These are phyloP conservation scores for Callorhinus ursinus DNA, from an alignment of 2,113 vertebrate genomes.

Conservation along the genomic window DNA sequence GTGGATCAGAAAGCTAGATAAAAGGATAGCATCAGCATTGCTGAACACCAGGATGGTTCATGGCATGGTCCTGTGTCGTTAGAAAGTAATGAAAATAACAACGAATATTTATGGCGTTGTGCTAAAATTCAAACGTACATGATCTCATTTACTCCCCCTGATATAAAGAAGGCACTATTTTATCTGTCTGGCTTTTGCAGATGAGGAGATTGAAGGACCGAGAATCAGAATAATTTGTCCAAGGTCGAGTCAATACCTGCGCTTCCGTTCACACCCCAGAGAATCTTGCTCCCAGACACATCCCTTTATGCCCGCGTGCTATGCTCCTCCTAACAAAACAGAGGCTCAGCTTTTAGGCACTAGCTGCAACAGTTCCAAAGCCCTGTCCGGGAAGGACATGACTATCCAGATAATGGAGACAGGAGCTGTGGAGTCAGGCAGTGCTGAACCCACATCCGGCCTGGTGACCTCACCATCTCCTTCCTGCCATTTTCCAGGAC, in stretches of 20 bases:
- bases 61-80: not conserved
- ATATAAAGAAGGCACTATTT: not conserved
- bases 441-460: not conserved
- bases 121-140: not conserved
- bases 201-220: not conserved
- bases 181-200: not conserved
- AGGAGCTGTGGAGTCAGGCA: not conserved
- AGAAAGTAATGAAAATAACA: not conserved
- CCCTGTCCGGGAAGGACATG: not conserved
- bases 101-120: too few relatives aligned
- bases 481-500: not conserved
- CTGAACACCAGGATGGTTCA: not conserved
- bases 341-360: not conserved
- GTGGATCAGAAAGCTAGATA: not conserved
- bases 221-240: not conserved
- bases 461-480: not conserved
- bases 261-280: not conserved
- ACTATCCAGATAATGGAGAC: not conserved
- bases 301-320: not conserved
- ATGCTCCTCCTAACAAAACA: not conserved
- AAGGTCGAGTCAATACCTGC: not conserved
- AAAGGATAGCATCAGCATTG: too few relatives aligned
- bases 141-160: too few relatives aligned
- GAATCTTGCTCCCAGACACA: not conserved
- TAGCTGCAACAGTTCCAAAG: not conserved